Evolutionary conservation across 2,888 invertebrate genomes (phyloP), one percentile per base, ranked within the genome.

Genomic region (Phragmatobia fuliginosa): DNA sequence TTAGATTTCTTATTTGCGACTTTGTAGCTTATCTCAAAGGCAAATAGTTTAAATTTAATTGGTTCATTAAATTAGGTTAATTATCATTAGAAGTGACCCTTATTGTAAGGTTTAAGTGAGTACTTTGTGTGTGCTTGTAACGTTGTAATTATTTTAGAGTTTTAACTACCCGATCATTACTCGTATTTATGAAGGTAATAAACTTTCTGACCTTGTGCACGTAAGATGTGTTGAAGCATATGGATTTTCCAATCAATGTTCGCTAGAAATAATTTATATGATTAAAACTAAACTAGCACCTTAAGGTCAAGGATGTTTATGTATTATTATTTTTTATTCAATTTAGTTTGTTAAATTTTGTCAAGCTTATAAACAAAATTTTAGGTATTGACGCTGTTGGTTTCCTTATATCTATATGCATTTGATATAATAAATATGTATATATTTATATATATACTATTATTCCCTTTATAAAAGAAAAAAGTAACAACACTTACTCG

Each of bases 1-100:
- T 75, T 72, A 60, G 70, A 74, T 77, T 76, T 72, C 75, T 64
- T 81, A 78, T 78, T 81, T 79, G 77, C 80, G 70, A 82, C 72
- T 71, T 72, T 80, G 78, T 76, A 78, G 78, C 76, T 80, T 83
- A 79, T 68, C 67, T 67, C 65, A 52, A 72, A 67, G 72, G 70
- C 68, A 77, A 75, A 80, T 72, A 77, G 80, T 77, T 73, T 62
- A 78, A 78, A 73, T 81, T 80, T 66, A 67, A 73, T 71, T 69
- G 67, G 31, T 74, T 67, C 25, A 64, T 59, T 45, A 74, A 76
- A 78, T 76, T 76, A 41, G 70, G 81, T 81, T 78, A 78, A 80
- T 81, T 76, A 72, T 81, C 75, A 76, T 67, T 75, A 67, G 66
- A 68, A 67, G 70, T 76, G 74, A 79, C 76, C 80, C 56, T 66